Percentiles rank a stretch among this genome's conserved stretches.
These are phyloP conservation scores for Megalonaias nervosa DNA, from an alignment of 1,140 invertebrate species.

Conservation along the genomic window DNA sequence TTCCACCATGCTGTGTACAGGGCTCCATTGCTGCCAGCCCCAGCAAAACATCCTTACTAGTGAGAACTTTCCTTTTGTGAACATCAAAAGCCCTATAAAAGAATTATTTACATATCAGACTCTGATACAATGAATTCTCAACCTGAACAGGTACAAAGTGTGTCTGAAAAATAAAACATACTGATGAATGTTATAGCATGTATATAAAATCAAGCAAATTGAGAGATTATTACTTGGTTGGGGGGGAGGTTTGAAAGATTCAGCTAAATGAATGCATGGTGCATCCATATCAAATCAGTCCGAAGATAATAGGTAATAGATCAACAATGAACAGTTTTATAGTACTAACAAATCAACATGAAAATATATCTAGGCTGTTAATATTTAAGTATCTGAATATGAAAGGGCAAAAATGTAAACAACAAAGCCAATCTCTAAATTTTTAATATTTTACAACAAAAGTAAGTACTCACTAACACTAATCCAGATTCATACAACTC, in stretches of 20 bases:
- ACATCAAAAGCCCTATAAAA: slow-evolving; percentile 71
- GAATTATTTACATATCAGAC: background rate
- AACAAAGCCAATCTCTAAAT: too few relatives aligned
- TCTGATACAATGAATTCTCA: background rate
- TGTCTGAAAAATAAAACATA: background rate
- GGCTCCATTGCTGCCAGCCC: slow-evolving; percentile 75
- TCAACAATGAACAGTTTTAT: too few relatives aligned
- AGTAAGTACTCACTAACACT: background rate
- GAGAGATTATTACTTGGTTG: background rate
- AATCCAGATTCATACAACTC: too few relatives aligned
- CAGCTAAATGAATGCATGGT: too few relatives aligned
- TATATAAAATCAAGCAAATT: background rate
- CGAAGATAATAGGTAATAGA: too few relatives aligned
- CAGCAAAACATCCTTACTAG: slow-evolving; percentile 72
- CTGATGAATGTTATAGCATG: background rate
- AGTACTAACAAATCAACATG: too few relatives aligned
- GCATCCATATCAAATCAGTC: too few relatives aligned
- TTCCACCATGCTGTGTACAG: slow-evolving; percentile 74
- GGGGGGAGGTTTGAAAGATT: too few relatives aligned
- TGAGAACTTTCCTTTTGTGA: slow-evolving; percentile 63
- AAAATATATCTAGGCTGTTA: too few relatives aligned
- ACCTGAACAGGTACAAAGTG: background rate
- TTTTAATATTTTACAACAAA: background rate
- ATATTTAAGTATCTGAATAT: too few relatives aligned
- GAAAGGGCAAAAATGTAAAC: too few relatives aligned